Evolutionary conservation across 2,113 vertebrate species (phyloP).

Genomic region (Marmota monax): DNA sequence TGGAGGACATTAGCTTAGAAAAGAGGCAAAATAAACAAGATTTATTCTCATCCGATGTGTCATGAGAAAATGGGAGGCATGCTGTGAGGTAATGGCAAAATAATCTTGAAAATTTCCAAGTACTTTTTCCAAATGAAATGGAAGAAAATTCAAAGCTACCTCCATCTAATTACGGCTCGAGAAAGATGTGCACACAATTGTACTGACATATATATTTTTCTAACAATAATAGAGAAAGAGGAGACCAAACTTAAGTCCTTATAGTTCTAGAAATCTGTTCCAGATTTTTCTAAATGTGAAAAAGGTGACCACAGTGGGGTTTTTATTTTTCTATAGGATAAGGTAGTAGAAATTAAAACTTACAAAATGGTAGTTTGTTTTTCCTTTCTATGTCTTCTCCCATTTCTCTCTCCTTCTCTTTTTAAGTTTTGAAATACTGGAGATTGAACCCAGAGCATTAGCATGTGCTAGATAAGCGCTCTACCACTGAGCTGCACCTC

Average conservation of each 20-base stretch:
- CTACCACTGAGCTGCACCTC: not conserved
- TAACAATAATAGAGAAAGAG: conserved; percentile 1
- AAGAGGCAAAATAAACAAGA: conserved; percentile 54
- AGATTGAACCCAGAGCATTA: not conserved
- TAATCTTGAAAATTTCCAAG: conserved; percentile 46
- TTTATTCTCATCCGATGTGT: conserved; percentile 53
- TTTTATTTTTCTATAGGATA: not conserved
- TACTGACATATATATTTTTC: not conserved
- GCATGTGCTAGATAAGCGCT: too few species aligned
- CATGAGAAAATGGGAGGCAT: conserved; percentile 34
- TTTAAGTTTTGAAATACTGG: not conserved
- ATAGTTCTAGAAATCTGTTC: not conserved
- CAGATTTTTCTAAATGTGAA: conserved; percentile 5
- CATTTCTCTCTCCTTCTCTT: not conserved
- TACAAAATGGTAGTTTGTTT: not conserved
- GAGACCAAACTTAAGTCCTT: not conserved
- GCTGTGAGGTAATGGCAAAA: conserved; percentile 55
- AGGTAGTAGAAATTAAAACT: not conserved
- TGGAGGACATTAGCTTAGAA: conserved; percentile 39
- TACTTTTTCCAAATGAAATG: conserved; percentile 43
- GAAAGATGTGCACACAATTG: not conserved
- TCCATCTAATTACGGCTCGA: conserved; percentile 29
- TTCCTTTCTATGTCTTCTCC: not conserved
- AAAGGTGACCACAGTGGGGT: not conserved
- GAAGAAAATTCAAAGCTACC: conserved; percentile 6